These are phyloP conservation scores for Dendrophyllia cribrosa DNA, from an alignment of 64 coral and sea anemone species.

Conservation along the genomic window DNA sequence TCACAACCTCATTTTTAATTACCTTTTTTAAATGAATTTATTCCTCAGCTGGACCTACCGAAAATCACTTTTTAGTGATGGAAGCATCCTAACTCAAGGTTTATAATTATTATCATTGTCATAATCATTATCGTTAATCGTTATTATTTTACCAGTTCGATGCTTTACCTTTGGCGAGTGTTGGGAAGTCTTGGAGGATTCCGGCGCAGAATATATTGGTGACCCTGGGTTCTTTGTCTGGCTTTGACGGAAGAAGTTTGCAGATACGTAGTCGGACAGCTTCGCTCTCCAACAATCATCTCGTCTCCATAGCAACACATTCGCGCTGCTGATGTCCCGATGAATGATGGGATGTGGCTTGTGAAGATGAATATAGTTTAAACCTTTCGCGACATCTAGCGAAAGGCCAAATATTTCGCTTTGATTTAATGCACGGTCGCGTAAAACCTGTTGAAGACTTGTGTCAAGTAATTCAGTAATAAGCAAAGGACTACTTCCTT, in stretches of 20 bases:
- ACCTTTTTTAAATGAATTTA: too few relatives aligned
- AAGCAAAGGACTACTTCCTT: conserved; percentile 21
- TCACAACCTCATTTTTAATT: too few relatives aligned
- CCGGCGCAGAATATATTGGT: background rate
- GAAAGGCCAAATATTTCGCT: background rate
- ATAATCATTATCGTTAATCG: too few relatives aligned
- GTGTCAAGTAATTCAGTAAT: conserved; percentile 22
- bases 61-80: too few relatives aligned
- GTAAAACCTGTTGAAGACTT: background rate
- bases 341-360: conserved; percentile 33
- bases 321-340: conserved; percentile 31
- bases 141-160: too few relatives aligned
- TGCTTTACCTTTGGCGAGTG: conserved; percentile 83
- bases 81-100: too few relatives aligned
- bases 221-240: background rate
- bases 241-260: background rate
- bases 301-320: conserved; percentile 33
- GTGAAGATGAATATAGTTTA: conserved; percentile 45
- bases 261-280: conserved; percentile 4
- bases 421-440: background rate
- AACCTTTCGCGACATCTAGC: conserved; percentile 24
- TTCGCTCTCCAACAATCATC: conserved; percentile 8
- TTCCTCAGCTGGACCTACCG: too few relatives aligned
- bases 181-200: conserved; percentile 29
- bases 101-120: too few relatives aligned